Evolutionary conservation across 1,140 invertebrate species (phyloP), one percentile per base, ranked within the genome.

Genomic region (Atta colombica): DNA sequence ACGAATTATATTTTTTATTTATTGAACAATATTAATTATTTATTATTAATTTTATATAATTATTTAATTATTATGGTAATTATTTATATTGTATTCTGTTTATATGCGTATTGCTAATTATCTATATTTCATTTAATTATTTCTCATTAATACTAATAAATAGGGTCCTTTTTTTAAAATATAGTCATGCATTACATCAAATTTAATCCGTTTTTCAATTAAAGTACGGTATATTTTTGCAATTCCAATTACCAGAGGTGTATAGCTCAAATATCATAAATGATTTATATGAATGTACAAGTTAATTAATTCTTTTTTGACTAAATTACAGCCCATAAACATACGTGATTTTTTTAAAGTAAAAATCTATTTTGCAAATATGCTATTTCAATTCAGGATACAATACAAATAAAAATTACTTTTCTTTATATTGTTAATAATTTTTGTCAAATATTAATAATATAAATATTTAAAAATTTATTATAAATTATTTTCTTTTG

Each of bases 121-220:
- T n/a, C 6, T 28, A 49, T 77, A 77, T 78, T 35, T 66, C 14
- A 53, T 78, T 78, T 77, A 18, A 77, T 77, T 66, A 51, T 78
- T 66, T 49, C 2, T 45, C 16, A 65, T 66, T 51, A 53, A 66
- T 65, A 16, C 16, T 78, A 45, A 65, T 63, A 49, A 18, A 77
- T 78, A 35, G 21, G 49, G 18, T 65, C 49, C 51, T 49, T 14
- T 10, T 16, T 61, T 49, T 63, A 8, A 25, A 39, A 55, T 65
- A 28, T 28, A 31, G 12, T 3, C 12, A 28, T 18, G 14, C 1
- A 25, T 82, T 51, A 31, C 31, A 55, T 80, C 12, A 65, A 82
- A 60, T 49, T 61, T 82, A 49, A 60, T 61, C 39, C 21, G 3
- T 6, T 18, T 82, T 45, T 82, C 49, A 61, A 60, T 49, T n/a